These are phyloP conservation scores for Melanophora roralis DNA, from an alignment of 2,888 invertebrate species.

Conservation along the genomic window DNA sequence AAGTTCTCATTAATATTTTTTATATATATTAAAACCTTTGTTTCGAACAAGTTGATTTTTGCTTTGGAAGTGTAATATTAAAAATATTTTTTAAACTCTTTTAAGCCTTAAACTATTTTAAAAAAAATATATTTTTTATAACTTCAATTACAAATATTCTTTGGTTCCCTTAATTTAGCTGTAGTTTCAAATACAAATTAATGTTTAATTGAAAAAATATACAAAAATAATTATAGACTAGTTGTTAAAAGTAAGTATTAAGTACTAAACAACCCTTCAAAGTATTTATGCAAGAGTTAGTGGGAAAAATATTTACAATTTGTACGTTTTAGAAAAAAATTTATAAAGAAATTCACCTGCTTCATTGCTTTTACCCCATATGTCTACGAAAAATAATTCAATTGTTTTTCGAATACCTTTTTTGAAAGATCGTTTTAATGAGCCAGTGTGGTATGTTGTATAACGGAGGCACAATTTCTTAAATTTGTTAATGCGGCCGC, in stretches of 20 bases:
- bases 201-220: neutral
- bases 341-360: constrained; percentile 56
- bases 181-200: constrained; percentile 62
- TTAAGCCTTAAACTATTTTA: neutral
- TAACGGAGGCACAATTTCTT: constrained; percentile 77
- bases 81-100: neutral
- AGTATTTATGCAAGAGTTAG: neutral
- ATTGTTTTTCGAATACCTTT: too few species aligned
- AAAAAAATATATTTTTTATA: neutral
- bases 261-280: constrained; percentile 37
- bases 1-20: too few species aligned
- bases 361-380: constrained; percentile 47
- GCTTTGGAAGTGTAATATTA: neutral
- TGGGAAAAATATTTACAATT: constrained; percentile 58
- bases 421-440: constrained; percentile 64
- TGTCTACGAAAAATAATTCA: too few species aligned
- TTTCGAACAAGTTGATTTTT: constrained; percentile 37
- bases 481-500: constrained; percentile 76
- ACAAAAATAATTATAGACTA: constrained; percentile 45
- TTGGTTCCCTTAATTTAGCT: constrained; percentile 71
- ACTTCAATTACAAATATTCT: constrained; percentile 64
- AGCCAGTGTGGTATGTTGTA: constrained; percentile 77
- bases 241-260: neutral
- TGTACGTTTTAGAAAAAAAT: constrained; percentile 31
- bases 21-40: neutral